Conservation (phyloP, 2,113 vertebrate species). For the Pomatostomus ruficeps region DNA sequence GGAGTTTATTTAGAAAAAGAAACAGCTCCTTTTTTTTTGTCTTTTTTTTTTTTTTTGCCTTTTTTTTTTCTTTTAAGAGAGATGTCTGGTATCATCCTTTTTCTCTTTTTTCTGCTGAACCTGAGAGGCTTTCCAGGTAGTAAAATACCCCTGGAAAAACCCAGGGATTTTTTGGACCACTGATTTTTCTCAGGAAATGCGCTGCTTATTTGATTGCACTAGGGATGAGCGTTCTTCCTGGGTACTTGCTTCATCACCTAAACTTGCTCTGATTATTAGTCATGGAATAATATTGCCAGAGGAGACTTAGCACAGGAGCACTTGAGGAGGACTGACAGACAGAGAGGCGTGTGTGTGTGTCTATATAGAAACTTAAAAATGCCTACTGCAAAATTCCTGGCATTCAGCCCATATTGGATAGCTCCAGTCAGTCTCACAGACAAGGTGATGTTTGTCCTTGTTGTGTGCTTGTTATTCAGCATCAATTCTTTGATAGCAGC, state of each 20-base stretch:
- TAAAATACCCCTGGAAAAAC: not conserved
- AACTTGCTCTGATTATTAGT: not conserved
- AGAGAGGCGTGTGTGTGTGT: fast-evolving
- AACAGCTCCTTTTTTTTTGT: not conserved
- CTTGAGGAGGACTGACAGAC: not conserved
- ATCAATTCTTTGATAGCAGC: not conserved
- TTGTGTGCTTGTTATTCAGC: not conserved
- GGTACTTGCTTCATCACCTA: not conserved
- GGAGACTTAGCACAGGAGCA: not conserved
- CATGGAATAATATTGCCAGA: not conserved
- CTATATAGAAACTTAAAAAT: not conserved
- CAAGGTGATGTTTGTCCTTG: not conserved
- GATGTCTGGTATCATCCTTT: not conserved
- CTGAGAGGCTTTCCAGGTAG: not conserved
- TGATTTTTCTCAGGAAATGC: not conserved
- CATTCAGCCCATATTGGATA: not conserved
- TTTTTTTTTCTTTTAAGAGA: no score
- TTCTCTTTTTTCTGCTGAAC: not conserved
- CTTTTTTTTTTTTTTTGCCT: not conserved
- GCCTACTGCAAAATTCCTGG: not conserved
- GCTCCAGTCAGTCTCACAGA: not conserved
- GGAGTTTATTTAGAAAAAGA: not conserved
- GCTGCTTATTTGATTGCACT: not conserved
- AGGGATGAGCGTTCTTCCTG: not conserved
- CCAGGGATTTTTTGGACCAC: not conserved